Evolutionary conservation across 2,797 vertebrate genomes (phyloP).

Genomic region (Vireo griseus): DNA sequence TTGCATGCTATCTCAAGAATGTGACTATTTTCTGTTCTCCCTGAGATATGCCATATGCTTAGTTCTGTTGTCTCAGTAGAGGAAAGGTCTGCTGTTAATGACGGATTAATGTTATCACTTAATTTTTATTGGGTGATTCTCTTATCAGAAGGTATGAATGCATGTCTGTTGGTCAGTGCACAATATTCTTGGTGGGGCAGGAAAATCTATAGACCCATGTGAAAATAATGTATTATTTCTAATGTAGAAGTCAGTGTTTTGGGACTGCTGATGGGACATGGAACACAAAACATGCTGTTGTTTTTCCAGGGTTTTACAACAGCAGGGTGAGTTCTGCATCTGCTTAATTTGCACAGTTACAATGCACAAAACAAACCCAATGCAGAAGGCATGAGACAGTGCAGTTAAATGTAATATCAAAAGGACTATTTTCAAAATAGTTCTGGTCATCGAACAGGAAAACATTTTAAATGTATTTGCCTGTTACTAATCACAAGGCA

Average conservation of each 20-base stretch:
- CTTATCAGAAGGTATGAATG: not conserved
- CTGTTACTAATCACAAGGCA: not conserved
- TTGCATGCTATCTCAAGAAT: constrained; percentile 30
- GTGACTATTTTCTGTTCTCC: constrained; percentile 6
- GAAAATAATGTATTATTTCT: not conserved
- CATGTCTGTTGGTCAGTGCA: not conserved
- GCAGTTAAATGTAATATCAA: not conserved
- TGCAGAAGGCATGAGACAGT: not conserved
- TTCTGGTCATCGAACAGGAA: not conserved
- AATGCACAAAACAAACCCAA: not conserved
- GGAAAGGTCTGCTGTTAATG: not conserved
- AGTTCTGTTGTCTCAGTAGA: not conserved
- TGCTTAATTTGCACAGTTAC: not conserved
- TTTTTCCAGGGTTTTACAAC: not conserved
- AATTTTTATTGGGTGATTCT: constrained; percentile 11
- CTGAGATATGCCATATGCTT: constrained; percentile 23
- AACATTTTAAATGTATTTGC: not conserved
- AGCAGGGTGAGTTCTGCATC: not conserved
- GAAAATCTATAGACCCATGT: not conserved
- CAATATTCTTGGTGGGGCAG: not conserved
- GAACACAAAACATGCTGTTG: not conserved
- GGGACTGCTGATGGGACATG: not conserved
- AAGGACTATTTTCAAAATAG: not conserved
- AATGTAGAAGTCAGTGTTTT: not conserved
- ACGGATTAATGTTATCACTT: not conserved